These are phyloP conservation scores for Eubasilissa splendida DNA, from an alignment of 2,888 invertebrate species.

Conservation along the genomic window DNA sequence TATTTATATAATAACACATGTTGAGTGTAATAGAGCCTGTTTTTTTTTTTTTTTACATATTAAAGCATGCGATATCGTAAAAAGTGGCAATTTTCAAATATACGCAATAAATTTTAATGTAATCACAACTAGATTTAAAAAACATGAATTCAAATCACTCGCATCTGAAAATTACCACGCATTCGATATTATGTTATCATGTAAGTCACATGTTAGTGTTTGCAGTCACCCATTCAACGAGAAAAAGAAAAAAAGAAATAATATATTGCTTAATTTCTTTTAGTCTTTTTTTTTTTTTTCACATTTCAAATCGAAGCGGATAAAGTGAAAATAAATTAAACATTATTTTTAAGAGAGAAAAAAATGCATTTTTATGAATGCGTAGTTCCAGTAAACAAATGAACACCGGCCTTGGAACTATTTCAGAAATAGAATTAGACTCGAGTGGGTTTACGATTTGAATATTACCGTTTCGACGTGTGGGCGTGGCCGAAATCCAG, in stretches of 20 bases:
- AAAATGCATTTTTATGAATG: too few species aligned
- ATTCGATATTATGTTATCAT: neutral
- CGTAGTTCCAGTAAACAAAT: too few species aligned
- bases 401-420: too few species aligned
- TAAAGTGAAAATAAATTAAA: neutral
- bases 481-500: too few species aligned
- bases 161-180: neutral
- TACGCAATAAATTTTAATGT: too few species aligned
- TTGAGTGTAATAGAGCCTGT: neutral
- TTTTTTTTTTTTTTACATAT: neutral
- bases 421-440: too few species aligned
- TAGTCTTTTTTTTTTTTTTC: slow-evolving; percentile 5
- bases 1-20: too few species aligned
- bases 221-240: slow-evolving; percentile 55
- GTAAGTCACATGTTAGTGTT: slow-evolving; percentile 45
- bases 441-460: too few species aligned
- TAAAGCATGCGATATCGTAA: neutral
- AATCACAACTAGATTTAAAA: too few species aligned
- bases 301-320: slow-evolving; percentile 24
- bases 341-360: too few species aligned
- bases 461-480: too few species aligned
- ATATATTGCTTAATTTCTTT: neutral
- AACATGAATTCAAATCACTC: too few species aligned
- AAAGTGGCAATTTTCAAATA: neutral
- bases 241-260: slow-evolving; percentile 21